Evolutionary conservation across 2,113 vertebrate species (phyloP).

Genomic region (Elanoides forficatus): DNA sequence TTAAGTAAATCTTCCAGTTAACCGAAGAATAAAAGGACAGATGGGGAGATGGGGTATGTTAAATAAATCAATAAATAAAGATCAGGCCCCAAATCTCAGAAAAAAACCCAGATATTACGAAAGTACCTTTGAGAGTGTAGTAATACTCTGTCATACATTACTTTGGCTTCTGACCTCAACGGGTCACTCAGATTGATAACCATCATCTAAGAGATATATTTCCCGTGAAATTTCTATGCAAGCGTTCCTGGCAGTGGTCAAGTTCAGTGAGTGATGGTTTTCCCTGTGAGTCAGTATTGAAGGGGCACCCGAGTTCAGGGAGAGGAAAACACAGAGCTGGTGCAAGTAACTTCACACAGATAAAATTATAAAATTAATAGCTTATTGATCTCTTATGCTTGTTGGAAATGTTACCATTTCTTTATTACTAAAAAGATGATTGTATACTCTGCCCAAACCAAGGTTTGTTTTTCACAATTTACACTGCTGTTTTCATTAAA

Average conservation of each 20-base stretch:
- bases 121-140: not conserved
- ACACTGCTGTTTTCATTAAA: not conserved
- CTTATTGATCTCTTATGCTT: not conserved
- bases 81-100: not conserved
- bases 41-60: not conserved
- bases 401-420: not conserved
- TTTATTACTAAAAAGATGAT: not conserved
- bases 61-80: not conserved
- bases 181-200: not conserved
- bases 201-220: not conserved
- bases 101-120: accelerated
- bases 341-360: not conserved
- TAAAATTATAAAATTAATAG: not conserved
- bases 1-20: not conserved
- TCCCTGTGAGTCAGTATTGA: not conserved
- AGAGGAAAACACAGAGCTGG: not conserved
- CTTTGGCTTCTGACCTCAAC: not conserved
- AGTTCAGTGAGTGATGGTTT: not conserved
- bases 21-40: not conserved
- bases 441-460: not conserved
- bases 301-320: not conserved
- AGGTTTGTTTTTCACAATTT: not conserved
- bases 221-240: not conserved
- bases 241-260: not conserved
- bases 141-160: not conserved